phyloP scores from a whole-genome alignment of 2,888 invertebrate genomes.

The Chirona hameri region DNA sequence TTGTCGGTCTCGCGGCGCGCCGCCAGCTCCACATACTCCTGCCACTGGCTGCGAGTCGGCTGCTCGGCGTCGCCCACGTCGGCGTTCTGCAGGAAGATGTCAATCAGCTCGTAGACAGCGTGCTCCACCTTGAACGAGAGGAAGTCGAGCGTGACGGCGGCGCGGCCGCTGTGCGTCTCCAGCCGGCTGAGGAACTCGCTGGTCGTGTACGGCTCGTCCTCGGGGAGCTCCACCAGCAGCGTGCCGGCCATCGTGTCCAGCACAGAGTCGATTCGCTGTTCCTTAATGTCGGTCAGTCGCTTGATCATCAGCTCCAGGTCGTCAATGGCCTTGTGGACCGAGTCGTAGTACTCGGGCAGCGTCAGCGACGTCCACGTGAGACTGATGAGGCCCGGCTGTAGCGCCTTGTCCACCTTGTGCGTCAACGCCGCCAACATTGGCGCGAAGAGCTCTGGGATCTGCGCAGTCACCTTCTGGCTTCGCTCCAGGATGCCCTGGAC shows the following conservation, averaged over 20 bases:
- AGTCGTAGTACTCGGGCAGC: conserved; percentile 60
- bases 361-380: conserved; percentile 79
- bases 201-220: conserved; percentile 58
- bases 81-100: conserved; percentile 66
- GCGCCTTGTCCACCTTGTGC: conserved; percentile 63
- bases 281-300: conserved; percentile 69
- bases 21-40: background rate
- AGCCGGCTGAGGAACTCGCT: conserved; percentile 61
- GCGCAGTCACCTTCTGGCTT: conserved; percentile 47
- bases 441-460: conserved; percentile 64
- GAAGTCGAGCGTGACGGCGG: conserved; percentile 54
- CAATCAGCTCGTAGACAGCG: conserved; percentile 70
- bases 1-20: background rate
- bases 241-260: conserved; percentile 60
- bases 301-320: conserved; percentile 54
- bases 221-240: conserved; percentile 60
- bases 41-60: background rate
- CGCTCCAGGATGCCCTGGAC: conserved; percentile 61
- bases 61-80: conserved; percentile 55
- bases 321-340: conserved; percentile 56
- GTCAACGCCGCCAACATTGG: conserved; percentile 64
- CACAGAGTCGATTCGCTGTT: conserved; percentile 66
- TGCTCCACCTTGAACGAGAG: conserved; percentile 67
- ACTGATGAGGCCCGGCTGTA: conserved; percentile 70
- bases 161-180: conserved; percentile 54